Percentiles rank a stretch among this genome's conserved stretches.
These are phyloP conservation scores for Patiria pectinifera DNA, from an alignment of 53 echinoderm and acorn worm species.

Conservation along the genomic window DNA sequence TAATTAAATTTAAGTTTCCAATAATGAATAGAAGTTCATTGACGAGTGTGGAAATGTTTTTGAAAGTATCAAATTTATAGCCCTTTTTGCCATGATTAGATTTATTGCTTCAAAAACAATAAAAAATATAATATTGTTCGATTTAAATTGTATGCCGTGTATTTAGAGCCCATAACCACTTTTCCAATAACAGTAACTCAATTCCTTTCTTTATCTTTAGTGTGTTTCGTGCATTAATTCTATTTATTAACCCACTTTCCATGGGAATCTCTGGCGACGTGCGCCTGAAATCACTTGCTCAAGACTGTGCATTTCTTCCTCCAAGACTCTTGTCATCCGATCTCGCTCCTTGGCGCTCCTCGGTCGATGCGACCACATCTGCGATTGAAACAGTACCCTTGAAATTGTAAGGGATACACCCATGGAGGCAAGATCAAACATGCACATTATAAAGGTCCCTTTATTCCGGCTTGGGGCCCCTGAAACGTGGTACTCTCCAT, in stretches of 20 bases:
- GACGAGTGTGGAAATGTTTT: too few relatives aligned
- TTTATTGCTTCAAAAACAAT: too few relatives aligned
- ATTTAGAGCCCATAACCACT: conserved; percentile 16
- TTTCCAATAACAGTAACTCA: background rate
- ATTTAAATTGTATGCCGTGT: too few relatives aligned
- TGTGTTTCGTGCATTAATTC: conserved; percentile 39
- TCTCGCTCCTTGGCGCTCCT: conserved; percentile 35
- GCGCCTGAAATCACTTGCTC: conserved; percentile 7
- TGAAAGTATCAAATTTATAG: too few relatives aligned
- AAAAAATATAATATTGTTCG: too few relatives aligned
- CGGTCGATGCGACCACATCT: conserved; percentile 42
- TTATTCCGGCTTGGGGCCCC: conserved; percentile 34
- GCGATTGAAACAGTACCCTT: conserved; percentile 51
- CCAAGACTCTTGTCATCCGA: conserved; percentile 19
- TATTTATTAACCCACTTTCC: conserved; percentile 57
- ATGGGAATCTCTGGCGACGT: conserved; percentile 56
- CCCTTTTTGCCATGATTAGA: too few relatives aligned
- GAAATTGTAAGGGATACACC: conserved; percentile 54
- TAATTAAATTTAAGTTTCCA: background rate
- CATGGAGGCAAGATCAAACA: conserved; percentile 52
- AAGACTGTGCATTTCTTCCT: conserved; percentile 24
- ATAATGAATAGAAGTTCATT: background rate
- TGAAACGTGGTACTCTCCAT: background rate
- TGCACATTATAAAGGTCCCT: conserved; percentile 16
- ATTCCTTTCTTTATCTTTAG: conserved; percentile 5